Evolutionary conservation across 2,888 invertebrate genomes (phyloP).

Genomic region (Crioceris asparagi): DNA sequence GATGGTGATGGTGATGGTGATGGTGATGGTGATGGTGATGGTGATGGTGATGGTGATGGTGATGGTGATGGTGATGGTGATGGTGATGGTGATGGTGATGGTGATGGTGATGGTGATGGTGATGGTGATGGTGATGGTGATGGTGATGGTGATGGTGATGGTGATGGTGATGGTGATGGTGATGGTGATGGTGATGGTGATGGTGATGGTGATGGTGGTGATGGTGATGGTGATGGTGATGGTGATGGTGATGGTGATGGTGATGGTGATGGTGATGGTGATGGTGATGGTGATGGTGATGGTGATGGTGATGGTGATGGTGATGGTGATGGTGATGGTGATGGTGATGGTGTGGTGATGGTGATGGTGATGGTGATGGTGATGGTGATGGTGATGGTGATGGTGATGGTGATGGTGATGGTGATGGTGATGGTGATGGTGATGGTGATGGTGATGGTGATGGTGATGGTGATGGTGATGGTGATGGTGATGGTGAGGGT

Average conservation of each 20-base stretch:
- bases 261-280: slow-evolving; percentile 2
- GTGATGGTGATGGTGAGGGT: too few species aligned
- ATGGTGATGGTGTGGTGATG: too few species aligned
- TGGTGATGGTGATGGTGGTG: slow-evolving; percentile 1
- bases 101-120: slow-evolving; percentile 1
- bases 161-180: slow-evolving; percentile 1
- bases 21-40: slow-evolving; percentile 2
- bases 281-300: slow-evolving; percentile 2
- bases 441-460: slow-evolving; percentile 2
- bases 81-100: slow-evolving; percentile 2
- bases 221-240: slow-evolving; percentile 2
- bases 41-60: slow-evolving; percentile 2
- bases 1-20: slow-evolving; percentile 2
- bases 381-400: slow-evolving; percentile 2
- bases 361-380: slow-evolving; percentile 2
- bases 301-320: slow-evolving; percentile 1
- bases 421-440: slow-evolving; percentile 1
- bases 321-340: too few species aligned
- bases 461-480: too few species aligned
- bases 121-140: slow-evolving; percentile 2
- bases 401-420: slow-evolving; percentile 2
- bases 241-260: slow-evolving; percentile 1
- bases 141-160: slow-evolving; percentile 2
- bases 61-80: slow-evolving; percentile 2
- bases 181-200: slow-evolving; percentile 2